Conservation (phyloP, 2,113 vertebrate genomes). For the Jaculus jaculus region DNA sequence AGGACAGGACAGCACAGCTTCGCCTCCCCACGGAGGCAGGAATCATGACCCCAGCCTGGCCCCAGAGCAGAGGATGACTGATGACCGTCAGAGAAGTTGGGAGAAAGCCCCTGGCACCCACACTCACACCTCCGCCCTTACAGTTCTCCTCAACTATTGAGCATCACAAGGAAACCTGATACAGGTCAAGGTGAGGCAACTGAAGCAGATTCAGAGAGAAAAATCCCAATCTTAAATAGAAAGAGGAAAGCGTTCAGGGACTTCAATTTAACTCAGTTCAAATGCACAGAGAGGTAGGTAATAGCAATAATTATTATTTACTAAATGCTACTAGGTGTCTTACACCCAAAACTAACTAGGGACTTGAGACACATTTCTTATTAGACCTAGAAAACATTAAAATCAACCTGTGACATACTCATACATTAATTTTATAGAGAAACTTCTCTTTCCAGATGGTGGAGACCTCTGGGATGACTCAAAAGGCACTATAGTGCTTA, state of each 20-base stretch:
- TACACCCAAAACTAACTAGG: background rate
- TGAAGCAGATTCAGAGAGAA: background rate
- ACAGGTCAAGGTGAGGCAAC: background rate
- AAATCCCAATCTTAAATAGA: background rate
- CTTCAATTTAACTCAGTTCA: background rate
- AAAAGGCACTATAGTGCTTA: too few species aligned
- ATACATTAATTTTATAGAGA: too few species aligned
- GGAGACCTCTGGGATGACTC: too few species aligned
- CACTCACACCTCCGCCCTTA: background rate
- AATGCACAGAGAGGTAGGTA: background rate
- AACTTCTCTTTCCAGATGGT: too few species aligned
- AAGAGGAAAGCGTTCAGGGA: background rate
- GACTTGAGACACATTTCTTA: background rate
- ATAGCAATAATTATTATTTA: background rate
- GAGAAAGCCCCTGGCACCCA: background rate
- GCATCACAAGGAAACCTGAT: background rate
- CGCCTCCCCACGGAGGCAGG: background rate
- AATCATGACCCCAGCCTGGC: background rate
- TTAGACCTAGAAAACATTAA: background rate
- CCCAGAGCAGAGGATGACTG: accelerated
- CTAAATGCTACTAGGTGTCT: background rate
- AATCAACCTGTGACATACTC: background rate
- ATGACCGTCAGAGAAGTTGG: background rate
- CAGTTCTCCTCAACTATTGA: background rate
- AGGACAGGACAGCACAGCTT: background rate